Evolutionary conservation across 2,888 invertebrate genomes (phyloP).

Genomic region (Eilema griseolum): DNA sequence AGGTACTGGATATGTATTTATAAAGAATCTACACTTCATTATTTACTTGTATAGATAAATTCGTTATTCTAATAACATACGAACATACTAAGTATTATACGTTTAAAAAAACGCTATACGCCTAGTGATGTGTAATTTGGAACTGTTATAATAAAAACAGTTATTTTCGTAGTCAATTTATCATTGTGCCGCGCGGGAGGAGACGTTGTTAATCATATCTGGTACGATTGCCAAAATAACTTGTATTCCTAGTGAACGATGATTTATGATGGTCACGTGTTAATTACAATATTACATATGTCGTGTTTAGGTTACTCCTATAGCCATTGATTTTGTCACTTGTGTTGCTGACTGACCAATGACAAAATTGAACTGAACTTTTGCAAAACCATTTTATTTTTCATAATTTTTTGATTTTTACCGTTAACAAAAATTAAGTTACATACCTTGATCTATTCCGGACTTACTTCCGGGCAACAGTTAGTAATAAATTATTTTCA

Average conservation of each 20-base stretch:
- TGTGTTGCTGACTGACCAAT: background rate
- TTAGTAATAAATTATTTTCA: no score
- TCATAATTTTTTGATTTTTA: background rate
- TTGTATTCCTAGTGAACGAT: constrained; percentile 71
- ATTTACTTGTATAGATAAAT: background rate
- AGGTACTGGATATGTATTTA: no score
- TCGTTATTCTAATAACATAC: background rate
- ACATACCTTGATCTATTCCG: no score
- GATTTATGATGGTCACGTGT: constrained; percentile 72
- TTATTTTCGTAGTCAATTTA: constrained; percentile 80
- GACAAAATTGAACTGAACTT: background rate
- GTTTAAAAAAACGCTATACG: constrained; percentile 10
- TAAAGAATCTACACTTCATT: background rate
- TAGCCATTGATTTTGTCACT: constrained; percentile 45
- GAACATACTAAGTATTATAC: background rate
- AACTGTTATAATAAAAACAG: constrained; percentile 69
- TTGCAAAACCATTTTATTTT: background rate
- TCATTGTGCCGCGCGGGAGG: constrained; percentile 70
- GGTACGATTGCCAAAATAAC: constrained; percentile 82
- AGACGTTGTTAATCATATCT: constrained; percentile 66
- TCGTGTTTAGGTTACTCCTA: constrained; percentile 60
- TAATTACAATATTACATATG: constrained; percentile 68
- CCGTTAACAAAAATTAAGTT: no score
- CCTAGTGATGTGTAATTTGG: constrained; percentile 43
- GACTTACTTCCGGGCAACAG: no score